Evolutionary conservation across 2,797 vertebrate species (phyloP).

Genomic region (Clarias pachynema): DNA sequence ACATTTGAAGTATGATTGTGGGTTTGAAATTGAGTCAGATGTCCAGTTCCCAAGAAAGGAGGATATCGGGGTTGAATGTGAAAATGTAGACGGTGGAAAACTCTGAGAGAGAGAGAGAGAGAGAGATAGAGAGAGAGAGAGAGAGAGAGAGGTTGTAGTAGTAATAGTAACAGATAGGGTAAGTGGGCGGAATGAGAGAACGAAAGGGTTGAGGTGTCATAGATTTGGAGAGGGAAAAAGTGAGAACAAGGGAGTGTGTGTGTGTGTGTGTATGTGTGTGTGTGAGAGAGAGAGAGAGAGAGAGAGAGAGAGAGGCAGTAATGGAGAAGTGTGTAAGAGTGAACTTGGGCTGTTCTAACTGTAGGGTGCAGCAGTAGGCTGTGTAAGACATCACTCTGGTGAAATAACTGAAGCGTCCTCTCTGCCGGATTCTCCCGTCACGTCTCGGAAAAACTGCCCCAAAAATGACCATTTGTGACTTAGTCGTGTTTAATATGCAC

Average conservation of each 20-base stretch:
- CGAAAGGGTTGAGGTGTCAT: slow-evolving; percentile 42
- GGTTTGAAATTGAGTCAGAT: slow-evolving; percentile 76
- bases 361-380: slow-evolving; percentile 99
- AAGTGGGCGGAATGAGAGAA: slow-evolving; percentile 43
- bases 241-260: slow-evolving; percentile 51
- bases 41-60: slow-evolving; percentile 74
- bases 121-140: slow-evolving; percentile 44
- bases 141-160: slow-evolving; percentile 45
- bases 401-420: neutral
- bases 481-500: slow-evolving; percentile 14
- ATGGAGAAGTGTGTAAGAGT: slow-evolving; percentile 46
- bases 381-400: slow-evolving; percentile 71
- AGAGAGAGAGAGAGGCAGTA: slow-evolving; percentile 11
- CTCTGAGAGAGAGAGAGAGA: slow-evolving; percentile 54
- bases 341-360: slow-evolving; percentile 83
- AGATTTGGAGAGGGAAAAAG: slow-evolving; percentile 44
- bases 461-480: slow-evolving; percentile 23
- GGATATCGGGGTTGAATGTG: slow-evolving; percentile 52
- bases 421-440: slow-evolving; percentile 8
- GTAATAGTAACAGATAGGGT: slow-evolving; percentile 58
- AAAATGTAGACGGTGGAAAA: slow-evolving; percentile 55
- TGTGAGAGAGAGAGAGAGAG: slow-evolving; percentile 19
- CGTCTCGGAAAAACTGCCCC: neutral
- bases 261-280: slow-evolving; percentile 33
- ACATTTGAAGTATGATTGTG: slow-evolving; percentile 74